These are phyloP conservation scores for Drosophila pegasa DNA, from an alignment of 2,888 invertebrate species.

Conservation along the genomic window DNA sequence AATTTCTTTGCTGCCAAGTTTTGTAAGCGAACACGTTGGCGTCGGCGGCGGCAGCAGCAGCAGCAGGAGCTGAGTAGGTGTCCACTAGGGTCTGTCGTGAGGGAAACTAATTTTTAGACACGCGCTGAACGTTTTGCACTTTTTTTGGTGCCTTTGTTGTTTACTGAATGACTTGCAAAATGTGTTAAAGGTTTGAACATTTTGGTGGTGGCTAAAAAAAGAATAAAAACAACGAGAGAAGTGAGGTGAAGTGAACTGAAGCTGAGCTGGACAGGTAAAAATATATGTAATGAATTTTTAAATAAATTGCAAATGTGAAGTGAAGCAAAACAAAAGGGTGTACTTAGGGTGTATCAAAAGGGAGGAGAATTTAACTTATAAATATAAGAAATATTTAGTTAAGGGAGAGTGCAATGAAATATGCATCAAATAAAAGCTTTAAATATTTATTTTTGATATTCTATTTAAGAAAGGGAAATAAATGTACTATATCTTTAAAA, in stretches of 20 bases:
- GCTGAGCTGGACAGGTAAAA: slow-evolving; percentile 3
- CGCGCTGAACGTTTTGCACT: slow-evolving; percentile 59
- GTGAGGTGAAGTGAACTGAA: not conserved
- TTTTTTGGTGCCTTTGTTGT: slow-evolving; percentile 37
- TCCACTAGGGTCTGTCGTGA: slow-evolving; percentile 53
- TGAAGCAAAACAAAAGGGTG: slow-evolving; percentile 21
- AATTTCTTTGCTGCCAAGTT: slow-evolving; percentile 63
- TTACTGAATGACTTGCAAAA: slow-evolving; percentile 57
- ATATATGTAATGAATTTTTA: slow-evolving; percentile 8
- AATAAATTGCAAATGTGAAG: slow-evolving; percentile 35
- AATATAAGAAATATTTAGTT: not conserved
- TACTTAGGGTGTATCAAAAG: not conserved
- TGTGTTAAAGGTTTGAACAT: slow-evolving; percentile 34
- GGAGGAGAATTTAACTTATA: not conserved
- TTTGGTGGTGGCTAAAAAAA: slow-evolving; percentile 27
- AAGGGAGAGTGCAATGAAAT: not conserved
- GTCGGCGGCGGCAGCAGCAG: not conserved
- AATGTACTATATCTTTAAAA: too few relatives aligned
- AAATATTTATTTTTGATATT: too few relatives aligned
- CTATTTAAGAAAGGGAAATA: too few relatives aligned
- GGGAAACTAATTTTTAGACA: slow-evolving; percentile 77
- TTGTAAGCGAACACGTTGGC: slow-evolving; percentile 38
- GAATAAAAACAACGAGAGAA: not conserved
- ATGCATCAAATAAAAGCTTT: not conserved
- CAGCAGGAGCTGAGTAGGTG: slow-evolving; percentile 2